Evolutionary conservation across 2,113 vertebrate genomes (phyloP).

Genomic region (Xiphophorus maculatus): DNA sequence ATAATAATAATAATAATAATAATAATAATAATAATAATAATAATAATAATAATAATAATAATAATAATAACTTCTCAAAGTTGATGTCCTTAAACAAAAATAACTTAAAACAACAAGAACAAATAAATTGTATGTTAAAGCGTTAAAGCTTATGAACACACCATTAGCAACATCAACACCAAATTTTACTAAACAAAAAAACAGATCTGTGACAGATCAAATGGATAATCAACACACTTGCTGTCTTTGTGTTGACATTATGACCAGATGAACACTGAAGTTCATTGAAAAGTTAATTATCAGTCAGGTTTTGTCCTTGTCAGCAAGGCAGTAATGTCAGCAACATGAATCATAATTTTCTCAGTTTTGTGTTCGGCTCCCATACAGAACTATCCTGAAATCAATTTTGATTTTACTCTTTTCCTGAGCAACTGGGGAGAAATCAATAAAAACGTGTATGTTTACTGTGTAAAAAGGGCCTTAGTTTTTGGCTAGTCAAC

Average conservation of each 20-base stretch:
- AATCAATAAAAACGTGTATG: constrained; percentile 46
- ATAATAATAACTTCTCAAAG: too few species aligned
- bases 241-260: background rate
- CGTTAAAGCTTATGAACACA: too few species aligned
- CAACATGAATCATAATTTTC: constrained; percentile 39
- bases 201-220: background rate
- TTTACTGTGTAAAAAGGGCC: constrained; percentile 33
- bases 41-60: too few species aligned
- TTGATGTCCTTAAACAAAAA: too few species aligned
- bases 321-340: constrained; percentile 13
- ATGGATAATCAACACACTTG: background rate
- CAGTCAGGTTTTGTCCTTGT: constrained; percentile 21
- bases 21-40: too few species aligned
- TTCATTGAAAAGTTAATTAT: constrained; percentile 16
- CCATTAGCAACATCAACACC: too few species aligned
- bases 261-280: background rate
- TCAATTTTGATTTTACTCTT: constrained; percentile 53
- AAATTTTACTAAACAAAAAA: background rate
- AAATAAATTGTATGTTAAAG: too few species aligned
- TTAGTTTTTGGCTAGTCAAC: constrained; percentile 20
- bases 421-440: constrained; percentile 21
- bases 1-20: too few species aligned
- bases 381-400: constrained; percentile 25
- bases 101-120: too few species aligned
- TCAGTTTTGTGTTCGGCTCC: constrained; percentile 22